phyloP scores from a whole-genome alignment of 2,113 vertebrate species.

The Carollia perspicillata region DNA sequence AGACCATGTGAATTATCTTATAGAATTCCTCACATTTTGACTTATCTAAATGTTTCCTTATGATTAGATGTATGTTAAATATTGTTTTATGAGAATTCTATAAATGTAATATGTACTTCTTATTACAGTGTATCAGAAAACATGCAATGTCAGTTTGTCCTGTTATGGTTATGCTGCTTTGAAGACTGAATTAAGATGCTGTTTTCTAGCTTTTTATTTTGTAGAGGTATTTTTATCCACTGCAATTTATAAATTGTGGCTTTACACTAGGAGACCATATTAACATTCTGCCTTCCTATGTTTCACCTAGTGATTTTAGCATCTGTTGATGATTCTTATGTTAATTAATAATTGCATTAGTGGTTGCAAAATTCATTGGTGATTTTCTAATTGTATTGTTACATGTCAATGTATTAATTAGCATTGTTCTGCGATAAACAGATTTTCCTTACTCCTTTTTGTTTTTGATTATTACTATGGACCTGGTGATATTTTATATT shows the following conservation, averaged over 20 bases:
- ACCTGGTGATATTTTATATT: background rate
- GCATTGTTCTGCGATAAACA: background rate
- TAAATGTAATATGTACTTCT: background rate
- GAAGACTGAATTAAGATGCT: background rate
- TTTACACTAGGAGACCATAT: background rate
- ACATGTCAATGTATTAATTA: background rate
- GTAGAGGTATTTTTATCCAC: background rate
- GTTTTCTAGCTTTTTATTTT: background rate
- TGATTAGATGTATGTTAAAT: background rate
- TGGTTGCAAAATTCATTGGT: background rate
- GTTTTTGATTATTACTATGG: background rate
- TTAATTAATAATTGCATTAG: background rate
- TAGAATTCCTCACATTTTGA: background rate
- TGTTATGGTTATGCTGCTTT: background rate
- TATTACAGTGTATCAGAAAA: background rate
- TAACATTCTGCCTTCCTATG: background rate
- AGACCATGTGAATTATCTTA: background rate
- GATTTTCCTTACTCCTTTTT: background rate
- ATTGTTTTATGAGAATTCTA: background rate
- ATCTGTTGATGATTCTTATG: background rate
- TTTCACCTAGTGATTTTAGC: slow-evolving; percentile 1
- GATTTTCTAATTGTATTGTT: slow-evolving; percentile 22
- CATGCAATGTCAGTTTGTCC: background rate
- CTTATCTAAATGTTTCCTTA: slow-evolving; percentile 2
- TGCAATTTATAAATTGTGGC: background rate